These are phyloP conservation scores for Magallana ariakensis DNA, from an alignment of 1,140 invertebrate species.

Conservation along the genomic window DNA sequence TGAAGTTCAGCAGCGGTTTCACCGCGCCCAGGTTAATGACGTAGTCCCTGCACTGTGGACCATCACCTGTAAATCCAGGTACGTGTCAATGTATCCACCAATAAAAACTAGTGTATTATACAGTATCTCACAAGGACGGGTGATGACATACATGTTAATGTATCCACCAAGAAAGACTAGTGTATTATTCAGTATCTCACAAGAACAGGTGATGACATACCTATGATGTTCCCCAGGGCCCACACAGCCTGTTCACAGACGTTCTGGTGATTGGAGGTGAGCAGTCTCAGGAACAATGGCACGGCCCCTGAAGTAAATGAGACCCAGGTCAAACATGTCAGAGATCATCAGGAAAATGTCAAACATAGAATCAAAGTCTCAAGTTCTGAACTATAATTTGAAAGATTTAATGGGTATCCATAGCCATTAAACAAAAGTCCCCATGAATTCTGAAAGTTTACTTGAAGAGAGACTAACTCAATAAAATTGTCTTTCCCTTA, in stretches of 20 bases:
- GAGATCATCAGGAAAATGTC: no score
- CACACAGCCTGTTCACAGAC: slow-evolving; percentile 99
- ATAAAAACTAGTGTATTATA: neutral
- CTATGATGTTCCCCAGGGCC: slow-evolving; percentile 98
- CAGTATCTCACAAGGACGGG: no score
- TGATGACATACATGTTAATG: neutral
- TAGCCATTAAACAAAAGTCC: no score
- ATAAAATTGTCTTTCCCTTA: no score
- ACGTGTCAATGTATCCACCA: neutral
- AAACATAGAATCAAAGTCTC: no score
- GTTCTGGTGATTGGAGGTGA: slow-evolving; percentile 95
- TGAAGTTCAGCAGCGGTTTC: slow-evolving; percentile 78
- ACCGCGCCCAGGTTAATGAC: slow-evolving; percentile 79
- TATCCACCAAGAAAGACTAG: neutral
- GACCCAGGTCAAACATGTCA: neutral
- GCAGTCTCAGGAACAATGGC: slow-evolving; percentile 93
- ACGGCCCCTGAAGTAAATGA: slow-evolving; percentile 88
- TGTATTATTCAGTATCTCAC: no score
- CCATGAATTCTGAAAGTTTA: no score
- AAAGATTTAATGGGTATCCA: no score
- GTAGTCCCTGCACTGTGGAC: slow-evolving; percentile 79
- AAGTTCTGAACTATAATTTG: no score
- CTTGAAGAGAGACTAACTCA: no score
- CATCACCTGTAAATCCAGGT: slow-evolving; percentile 75
- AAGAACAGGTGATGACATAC: slow-evolving; percentile 80